phyloP scores from a whole-genome alignment of 2,888 invertebrate species.

The Eucera pruinosa region DNA sequence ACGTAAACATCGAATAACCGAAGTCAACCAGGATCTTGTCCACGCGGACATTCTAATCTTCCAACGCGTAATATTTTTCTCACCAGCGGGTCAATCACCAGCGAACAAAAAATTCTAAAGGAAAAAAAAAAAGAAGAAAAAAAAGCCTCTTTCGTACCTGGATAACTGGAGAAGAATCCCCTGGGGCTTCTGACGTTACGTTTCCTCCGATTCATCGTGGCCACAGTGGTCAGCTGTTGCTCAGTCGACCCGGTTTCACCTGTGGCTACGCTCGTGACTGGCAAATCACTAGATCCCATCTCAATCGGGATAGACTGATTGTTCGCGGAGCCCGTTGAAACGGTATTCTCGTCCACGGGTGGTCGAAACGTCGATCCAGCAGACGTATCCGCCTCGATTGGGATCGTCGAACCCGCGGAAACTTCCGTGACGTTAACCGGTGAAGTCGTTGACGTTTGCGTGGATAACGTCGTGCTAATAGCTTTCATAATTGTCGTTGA shows the following conservation, averaged over 20 bases:
- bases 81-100: background rate
- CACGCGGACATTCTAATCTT: no score
- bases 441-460: background rate
- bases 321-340: slow-evolving; percentile 52
- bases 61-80: no score
- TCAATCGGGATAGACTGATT: slow-evolving; percentile 38
- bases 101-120: no score
- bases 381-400: slow-evolving; percentile 23
- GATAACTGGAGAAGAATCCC: slow-evolving; percentile 76
- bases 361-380: slow-evolving; percentile 43
- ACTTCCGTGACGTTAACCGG: slow-evolving; percentile 6
- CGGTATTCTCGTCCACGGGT: slow-evolving; percentile 58
- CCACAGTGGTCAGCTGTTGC: slow-evolving; percentile 10
- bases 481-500: background rate
- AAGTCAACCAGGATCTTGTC: no score
- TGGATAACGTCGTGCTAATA: background rate
- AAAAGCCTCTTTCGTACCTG: slow-evolving; percentile 67
- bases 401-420: slow-evolving; percentile 14
- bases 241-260: slow-evolving; percentile 32
- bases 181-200: slow-evolving; percentile 69
- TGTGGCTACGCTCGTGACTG: slow-evolving; percentile 29
- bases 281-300: slow-evolving; percentile 48
- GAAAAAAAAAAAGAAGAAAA: background rate
- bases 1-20: no score
- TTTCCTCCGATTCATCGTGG: slow-evolving; percentile 65